Conservation (phyloP, 2,113 vertebrate species). For the Varanus komodoensis region DNA sequence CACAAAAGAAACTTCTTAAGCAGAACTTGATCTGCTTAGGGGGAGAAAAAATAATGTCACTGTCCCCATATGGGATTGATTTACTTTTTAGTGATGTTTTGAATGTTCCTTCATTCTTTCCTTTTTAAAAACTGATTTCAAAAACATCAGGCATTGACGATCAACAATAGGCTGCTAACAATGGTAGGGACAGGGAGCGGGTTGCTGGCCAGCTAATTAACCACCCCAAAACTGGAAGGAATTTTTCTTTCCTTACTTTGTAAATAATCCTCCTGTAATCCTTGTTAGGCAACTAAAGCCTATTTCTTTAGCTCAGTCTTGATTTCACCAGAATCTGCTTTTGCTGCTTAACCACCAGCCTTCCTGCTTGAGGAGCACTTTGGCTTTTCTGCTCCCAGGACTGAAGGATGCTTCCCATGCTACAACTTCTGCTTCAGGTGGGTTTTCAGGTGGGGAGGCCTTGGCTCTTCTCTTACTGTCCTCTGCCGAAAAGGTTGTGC, state of each 20-base stretch:
- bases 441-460: neutral
- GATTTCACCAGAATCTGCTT: conserved; percentile 45
- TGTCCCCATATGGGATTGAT: conserved; percentile 64
- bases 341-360: conserved; percentile 41
- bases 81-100: conserved; percentile 70
- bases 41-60: conserved; percentile 73
- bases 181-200: neutral
- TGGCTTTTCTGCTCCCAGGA: conserved; percentile 8
- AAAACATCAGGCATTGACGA: conserved; percentile 48
- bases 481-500: too few species aligned
- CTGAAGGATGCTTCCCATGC: neutral
- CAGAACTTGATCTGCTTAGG: conserved; percentile 71
- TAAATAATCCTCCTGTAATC: conserved; percentile 16
- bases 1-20: conserved; percentile 69
- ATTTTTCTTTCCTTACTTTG: neutral
- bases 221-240: neutral
- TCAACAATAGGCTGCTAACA: conserved; percentile 27
- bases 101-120: conserved; percentile 49
- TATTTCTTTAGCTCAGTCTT: conserved; percentile 40
- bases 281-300: conserved; percentile 27
- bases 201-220: conserved; percentile 40
- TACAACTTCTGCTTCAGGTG: neutral
- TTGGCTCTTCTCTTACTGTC: too few species aligned
- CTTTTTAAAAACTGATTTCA: neutral
- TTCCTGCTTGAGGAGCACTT: conserved; percentile 47